Base-by-base conservation (phyloP, 2,888 invertebrate genomes). In the Lissonota sp. region DNA sequence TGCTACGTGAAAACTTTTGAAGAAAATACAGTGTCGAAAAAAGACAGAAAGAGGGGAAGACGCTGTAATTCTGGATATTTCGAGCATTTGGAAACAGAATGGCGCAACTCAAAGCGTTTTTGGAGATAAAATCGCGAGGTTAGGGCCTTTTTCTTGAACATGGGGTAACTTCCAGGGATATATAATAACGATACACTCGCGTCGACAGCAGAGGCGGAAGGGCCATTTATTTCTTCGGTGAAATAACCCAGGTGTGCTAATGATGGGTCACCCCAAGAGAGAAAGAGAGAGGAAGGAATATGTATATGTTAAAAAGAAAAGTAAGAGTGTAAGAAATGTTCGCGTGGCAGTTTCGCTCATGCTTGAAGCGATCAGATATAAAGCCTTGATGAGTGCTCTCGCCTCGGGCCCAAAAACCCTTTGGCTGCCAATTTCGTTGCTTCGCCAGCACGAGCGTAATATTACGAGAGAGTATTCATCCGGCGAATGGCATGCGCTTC, bases 201-300 rank as follows among this genome's bases (percentile, higher is more conserved):
- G 40, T 55, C 53, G 73, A 64, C 73, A 57, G 73, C 44, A 64
- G 6, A 67, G 64, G 49, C 57, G 64, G 57, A 73, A 57, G 57
- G 55, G 39, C 12, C 57, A 73, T 73, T 73, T 57, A 57, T 64
- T 26, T 64, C 57, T 57, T 64, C 46, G 64, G 46, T 57, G 37
- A 73, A 64, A 64, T 73, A 73, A 67, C 73, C n/a, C 57, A 64
- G 64, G 64, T 64, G 49, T 57, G 60, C 49, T 60, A 71, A 71
- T 71, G 70, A 71, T 51, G 49, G 70, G 60, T 60, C 46, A 12
- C 12, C 8, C 49, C 16, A 39, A 12, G 39, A 58, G 12, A 37
- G 44, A 5, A 5, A 44, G 16, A 46, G 58, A 12, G 57, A 4
- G 16, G 10, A 26, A 26, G 12, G 53, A 53, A 42, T n/a, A 55